Base-by-base conservation (phyloP, 2,113 vertebrate genomes). In the Apteryx owenii region DNA sequence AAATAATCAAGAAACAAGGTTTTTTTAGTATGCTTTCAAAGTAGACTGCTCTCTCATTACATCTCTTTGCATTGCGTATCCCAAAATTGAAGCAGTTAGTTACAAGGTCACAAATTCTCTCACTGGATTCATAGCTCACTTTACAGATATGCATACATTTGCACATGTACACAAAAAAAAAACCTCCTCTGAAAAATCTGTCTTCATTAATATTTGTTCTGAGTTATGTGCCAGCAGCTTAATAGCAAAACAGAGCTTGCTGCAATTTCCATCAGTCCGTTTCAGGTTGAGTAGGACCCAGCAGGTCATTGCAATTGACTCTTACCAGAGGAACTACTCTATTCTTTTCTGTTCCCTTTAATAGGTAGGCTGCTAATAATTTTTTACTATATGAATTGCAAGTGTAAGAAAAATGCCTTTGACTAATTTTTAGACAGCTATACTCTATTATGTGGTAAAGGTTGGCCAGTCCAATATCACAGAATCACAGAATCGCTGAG, bases 281-380 rank as follows among this genome's bases (percentile, higher is more conserved):
- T 72, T 53, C 9, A 21, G 38, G 33, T n/a, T 11, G 20, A 31
- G 69, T 11, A 61, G 38, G 19, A 18, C 26, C 15, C 48, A 17
- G 38, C 8, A 25, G 25, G 9, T 17, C 70, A 12, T 44, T 70
- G 33, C 58, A 25, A 19, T 8, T 75, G 88, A 48, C 15, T 56
- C 8, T 75, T 36, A 18, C 0, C 0, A 22, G 66, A 82, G 22
- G 21, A 62, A 62, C 40, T 69, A 5, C 3, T 75, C 20, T n/a
- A 4, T 23, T 38, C 75, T 86, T 76, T 77, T 62, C 48, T 29
- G 12, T 70, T 70, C 54, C 31, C 15, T 83, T 65, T 83, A 80
- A 18, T 36, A 15, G 12, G 12, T 36, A 65, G 36, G 46, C 1
- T 1, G 17, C 50, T 75, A 38, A 40, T 33, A 58, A 40, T 20